Conservation (phyloP, 2,797 vertebrate genomes). For the Pipistrellus pipistrellus region DNA sequence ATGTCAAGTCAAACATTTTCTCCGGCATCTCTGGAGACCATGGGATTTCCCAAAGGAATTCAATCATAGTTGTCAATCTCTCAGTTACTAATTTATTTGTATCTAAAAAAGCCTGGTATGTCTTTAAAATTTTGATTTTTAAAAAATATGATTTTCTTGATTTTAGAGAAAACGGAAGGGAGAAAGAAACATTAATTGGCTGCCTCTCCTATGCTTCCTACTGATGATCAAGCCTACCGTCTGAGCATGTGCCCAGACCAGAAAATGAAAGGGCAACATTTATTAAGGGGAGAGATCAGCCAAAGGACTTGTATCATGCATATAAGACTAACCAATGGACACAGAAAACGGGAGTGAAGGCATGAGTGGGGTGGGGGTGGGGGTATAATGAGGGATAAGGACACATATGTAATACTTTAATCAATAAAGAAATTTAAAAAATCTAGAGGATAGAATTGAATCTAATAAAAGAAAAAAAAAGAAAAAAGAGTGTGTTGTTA, state of each 20-base stretch:
- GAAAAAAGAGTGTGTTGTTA: too few relatives aligned
- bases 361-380: too few relatives aligned
- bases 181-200: neutral
- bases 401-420: too few relatives aligned
- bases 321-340: too few relatives aligned
- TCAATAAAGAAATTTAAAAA: too few relatives aligned
- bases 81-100: conserved; percentile 8
- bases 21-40: neutral
- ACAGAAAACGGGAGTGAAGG: too few relatives aligned
- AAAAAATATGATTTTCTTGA: neutral
- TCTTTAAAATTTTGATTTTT: conserved; percentile 10
- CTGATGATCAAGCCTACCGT: neutral
- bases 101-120: conserved; percentile 6
- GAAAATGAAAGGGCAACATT: neutral
- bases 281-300: too few relatives aligned
- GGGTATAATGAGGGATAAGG: too few relatives aligned
- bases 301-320: too few relatives aligned
- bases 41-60: neutral
- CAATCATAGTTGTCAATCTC: neutral
- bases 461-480: too few relatives aligned
- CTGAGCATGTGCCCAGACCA: neutral
- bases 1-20: neutral
- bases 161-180: neutral
- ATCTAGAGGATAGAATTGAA: too few relatives aligned
- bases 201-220: neutral